Conservation (phyloP, 2,888 invertebrate species). For the Amorpha juglandis region DNA sequence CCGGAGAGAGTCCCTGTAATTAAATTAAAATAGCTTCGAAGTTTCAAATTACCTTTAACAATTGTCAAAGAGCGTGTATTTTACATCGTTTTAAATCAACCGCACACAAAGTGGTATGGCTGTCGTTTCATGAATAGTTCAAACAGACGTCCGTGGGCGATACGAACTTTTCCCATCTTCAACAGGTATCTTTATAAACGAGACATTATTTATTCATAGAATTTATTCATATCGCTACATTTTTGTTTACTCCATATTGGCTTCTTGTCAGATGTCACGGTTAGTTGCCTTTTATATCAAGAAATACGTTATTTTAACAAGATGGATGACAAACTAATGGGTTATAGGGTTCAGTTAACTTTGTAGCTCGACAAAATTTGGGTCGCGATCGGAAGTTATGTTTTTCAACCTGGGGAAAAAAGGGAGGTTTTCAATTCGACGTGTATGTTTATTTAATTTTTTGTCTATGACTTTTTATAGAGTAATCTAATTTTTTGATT, state of each 20-base stretch:
- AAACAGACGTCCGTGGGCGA: constrained; percentile 3
- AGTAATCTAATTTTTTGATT: too few relatives aligned
- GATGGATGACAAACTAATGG: neutral
- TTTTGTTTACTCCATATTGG: constrained; percentile 30
- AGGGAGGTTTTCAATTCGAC: too few relatives aligned
- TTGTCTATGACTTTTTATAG: too few relatives aligned
- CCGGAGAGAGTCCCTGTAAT: too few relatives aligned
- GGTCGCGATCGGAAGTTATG: too few relatives aligned
- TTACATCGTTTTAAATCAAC: neutral
- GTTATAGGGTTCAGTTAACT: too few relatives aligned
- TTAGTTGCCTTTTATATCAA: constrained; percentile 1
- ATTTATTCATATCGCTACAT: constrained; percentile 31
- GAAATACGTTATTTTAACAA: constrained; percentile 7
- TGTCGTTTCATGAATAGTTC: constrained; percentile 3
- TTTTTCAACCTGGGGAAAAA: too few relatives aligned
- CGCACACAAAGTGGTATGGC: neutral
- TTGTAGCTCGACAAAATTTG: too few relatives aligned
- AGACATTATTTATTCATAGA: constrained; percentile 37
- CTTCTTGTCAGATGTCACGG: neutral
- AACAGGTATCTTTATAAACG: constrained; percentile 34
- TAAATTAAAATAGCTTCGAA: too few relatives aligned
- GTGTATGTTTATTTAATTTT: too few relatives aligned
- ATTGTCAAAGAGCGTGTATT: neutral
- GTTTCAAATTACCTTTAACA: too few relatives aligned
- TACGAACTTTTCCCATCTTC: constrained; percentile 41